These are phyloP conservation scores for Sapajus apella DNA, from an alignment of 2,113 vertebrate species.

Conservation along the genomic window DNA sequence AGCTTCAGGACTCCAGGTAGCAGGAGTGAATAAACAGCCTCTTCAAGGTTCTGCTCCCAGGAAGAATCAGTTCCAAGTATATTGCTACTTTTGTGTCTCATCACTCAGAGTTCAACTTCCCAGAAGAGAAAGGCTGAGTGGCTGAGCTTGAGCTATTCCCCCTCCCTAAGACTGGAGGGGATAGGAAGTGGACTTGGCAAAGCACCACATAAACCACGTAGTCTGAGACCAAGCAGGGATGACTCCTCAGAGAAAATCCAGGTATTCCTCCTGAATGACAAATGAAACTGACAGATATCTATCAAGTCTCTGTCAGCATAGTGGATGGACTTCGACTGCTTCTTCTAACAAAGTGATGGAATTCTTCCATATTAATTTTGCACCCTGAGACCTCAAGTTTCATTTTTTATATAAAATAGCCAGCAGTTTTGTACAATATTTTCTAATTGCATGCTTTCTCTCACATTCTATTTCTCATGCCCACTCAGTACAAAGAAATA, in stretches of 20 bases:
- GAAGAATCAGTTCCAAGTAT: neutral
- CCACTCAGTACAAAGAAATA: neutral
- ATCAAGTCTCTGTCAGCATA: neutral
- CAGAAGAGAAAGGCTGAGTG: neutral
- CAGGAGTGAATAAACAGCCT: neutral
- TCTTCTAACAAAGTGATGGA: neutral
- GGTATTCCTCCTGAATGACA: neutral
- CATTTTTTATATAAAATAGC: neutral
- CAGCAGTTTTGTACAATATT: neutral
- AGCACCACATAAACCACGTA: neutral
- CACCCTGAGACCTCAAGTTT: neutral
- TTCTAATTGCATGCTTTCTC: neutral
- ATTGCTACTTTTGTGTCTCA: neutral
- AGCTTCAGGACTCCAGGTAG: no score
- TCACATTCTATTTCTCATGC: neutral
- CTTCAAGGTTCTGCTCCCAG: neutral
- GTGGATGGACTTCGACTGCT: rapidly evolving
- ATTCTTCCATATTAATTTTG: neutral
- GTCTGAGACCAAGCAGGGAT: neutral
- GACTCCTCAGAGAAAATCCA: neutral
- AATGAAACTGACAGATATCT: no score
- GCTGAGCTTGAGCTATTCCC: neutral
- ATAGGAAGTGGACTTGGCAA: neutral
- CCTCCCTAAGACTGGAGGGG: neutral
- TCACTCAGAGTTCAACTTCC: neutral